Evolutionary conservation across 92 coral and sea anemone species (phyloP).

Genomic region (Palythoa caribaeorum): DNA sequence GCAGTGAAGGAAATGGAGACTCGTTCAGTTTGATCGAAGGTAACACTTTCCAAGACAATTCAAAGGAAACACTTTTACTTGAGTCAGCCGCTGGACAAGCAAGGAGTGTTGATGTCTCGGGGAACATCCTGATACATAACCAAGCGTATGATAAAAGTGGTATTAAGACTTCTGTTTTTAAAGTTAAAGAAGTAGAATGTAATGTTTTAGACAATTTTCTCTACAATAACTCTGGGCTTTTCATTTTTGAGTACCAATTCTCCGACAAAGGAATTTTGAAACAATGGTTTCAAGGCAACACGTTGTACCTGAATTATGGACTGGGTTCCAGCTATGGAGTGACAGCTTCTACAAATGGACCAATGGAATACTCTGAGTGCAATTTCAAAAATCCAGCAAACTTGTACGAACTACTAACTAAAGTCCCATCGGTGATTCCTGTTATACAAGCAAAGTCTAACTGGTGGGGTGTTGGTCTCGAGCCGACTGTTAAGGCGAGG

Average conservation of each 20-base stretch:
- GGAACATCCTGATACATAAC: constrained; percentile 58
- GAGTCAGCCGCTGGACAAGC: neutral
- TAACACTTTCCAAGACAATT: constrained; percentile 59
- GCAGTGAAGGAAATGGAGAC: constrained; percentile 48
- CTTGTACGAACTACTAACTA: constrained; percentile 69
- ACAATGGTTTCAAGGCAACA: constrained; percentile 63
- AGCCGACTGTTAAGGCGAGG: constrained; percentile 50
- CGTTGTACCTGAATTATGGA: constrained; percentile 63
- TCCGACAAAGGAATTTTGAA: neutral
- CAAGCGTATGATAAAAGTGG: constrained; percentile 13
- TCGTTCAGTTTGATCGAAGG: constrained; percentile 48
- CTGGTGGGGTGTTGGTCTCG: constrained; percentile 74
- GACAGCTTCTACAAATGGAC: constrained; percentile 71
- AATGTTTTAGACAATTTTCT: constrained; percentile 57
- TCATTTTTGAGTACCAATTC: constrained; percentile 56
- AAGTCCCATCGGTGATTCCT: constrained; percentile 24
- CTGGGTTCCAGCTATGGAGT: constrained; percentile 56
- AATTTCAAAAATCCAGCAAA: constrained; percentile 72
- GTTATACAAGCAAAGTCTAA: constrained; percentile 50
- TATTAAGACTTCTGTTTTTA: constrained; percentile 18
- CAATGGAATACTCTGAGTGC: constrained; percentile 63
- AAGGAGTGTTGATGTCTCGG: constrained; percentile 29
- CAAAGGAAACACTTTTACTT: constrained; percentile 54
- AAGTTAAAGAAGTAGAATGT: constrained; percentile 40
- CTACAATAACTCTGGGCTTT: constrained; percentile 70